These are phyloP conservation scores for Pristis pectinata DNA, from an alignment of 2,797 vertebrate species.

Conservation along the genomic window DNA sequence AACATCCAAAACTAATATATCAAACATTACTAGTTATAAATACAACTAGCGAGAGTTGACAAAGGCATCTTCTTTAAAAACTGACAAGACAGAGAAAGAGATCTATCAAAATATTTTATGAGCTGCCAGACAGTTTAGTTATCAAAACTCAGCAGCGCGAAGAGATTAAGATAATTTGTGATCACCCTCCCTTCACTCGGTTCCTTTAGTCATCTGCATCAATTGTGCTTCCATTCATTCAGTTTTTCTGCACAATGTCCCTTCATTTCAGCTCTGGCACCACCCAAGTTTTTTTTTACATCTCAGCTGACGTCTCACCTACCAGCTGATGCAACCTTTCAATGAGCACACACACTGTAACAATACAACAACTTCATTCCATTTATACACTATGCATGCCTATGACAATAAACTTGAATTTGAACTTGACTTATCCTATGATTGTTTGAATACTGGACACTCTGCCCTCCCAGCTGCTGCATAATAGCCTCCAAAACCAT, in stretches of 20 bases:
- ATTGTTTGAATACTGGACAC: not conserved
- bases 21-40: not conserved
- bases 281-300: not conserved
- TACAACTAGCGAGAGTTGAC: not conserved
- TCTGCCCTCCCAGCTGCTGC: not conserved
- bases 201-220: not conserved
- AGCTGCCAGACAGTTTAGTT: not conserved
- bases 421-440: not conserved
- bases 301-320: not conserved
- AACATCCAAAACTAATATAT: not conserved
- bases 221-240: not conserved
- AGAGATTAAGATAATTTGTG: not conserved
- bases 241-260: not conserved
- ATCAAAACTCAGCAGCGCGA: not conserved
- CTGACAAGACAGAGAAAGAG: not conserved
- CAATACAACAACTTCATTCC: not conserved
- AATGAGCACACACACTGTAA: not conserved
- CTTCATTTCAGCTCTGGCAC: not conserved
- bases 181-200: not conserved
- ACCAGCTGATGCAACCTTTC: not conserved
- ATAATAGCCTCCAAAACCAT: not conserved
- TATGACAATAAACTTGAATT: too few relatives aligned
- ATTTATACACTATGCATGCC: too few relatives aligned
- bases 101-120: not conserved
- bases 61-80: not conserved